These are phyloP conservation scores for Puntigrus tetrazona DNA, from an alignment of 2,113 vertebrate species.

Conservation along the genomic window DNA sequence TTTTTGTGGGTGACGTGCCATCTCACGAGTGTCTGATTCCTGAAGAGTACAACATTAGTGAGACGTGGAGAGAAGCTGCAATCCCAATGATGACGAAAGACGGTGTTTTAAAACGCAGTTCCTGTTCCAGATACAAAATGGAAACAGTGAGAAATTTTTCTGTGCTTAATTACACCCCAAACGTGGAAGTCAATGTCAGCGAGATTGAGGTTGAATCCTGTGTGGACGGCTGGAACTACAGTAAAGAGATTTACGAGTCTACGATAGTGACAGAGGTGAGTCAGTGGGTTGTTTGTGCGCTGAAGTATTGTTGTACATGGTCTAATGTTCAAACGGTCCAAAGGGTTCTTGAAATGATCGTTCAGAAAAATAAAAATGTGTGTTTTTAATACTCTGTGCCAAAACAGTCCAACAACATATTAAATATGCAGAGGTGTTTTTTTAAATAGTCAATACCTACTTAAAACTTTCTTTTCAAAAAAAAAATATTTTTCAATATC, in stretches of 20 bases:
- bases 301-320: not conserved
- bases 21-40: slow-evolving; percentile 68
- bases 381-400: not conserved
- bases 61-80: slow-evolving; percentile 62
- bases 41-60: slow-evolving; percentile 59
- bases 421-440: not conserved
- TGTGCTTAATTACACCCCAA: slow-evolving; percentile 42
- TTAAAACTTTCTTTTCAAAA: too few species aligned
- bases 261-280: slow-evolving; percentile 73
- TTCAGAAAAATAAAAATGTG: too few species aligned
- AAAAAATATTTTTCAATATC: not conserved
- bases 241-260: slow-evolving; percentile 67
- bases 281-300: not conserved
- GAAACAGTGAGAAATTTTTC: slow-evolving; percentile 65
- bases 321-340: not conserved
- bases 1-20: slow-evolving; percentile 69
- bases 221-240: slow-evolving; percentile 72
- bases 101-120: slow-evolving; percentile 38
- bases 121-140: slow-evolving; percentile 66
- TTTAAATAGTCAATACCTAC: not conserved
- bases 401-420: not conserved
- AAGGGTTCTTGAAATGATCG: not conserved
- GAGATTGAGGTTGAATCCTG: slow-evolving; percentile 66
- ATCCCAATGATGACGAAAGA: slow-evolving; percentile 60
- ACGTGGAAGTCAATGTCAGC: slow-evolving; percentile 67